Conservation (phyloP, 2,113 vertebrate genomes). For the Varanus komodoensis region DNA sequence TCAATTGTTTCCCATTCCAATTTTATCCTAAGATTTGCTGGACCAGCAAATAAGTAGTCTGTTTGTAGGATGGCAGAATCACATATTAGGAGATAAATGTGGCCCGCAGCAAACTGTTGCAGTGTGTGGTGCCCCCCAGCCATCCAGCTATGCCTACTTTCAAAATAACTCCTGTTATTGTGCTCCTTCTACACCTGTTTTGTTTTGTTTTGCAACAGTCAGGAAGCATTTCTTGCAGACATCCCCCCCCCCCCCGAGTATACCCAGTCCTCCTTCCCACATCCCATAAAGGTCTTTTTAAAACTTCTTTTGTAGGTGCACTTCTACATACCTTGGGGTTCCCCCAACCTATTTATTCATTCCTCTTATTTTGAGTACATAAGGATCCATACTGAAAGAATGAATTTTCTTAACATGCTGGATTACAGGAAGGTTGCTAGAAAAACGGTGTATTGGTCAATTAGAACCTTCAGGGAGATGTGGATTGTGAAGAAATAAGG, state of each 20-base stretch:
- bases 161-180: too few relatives aligned
- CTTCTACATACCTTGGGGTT: neutral
- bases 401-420: neutral
- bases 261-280: too few relatives aligned
- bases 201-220: too few relatives aligned
- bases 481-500: too few relatives aligned
- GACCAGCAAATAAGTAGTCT: accelerated
- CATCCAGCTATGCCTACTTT: neutral
- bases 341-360: neutral
- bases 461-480: too few relatives aligned
- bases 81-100: neutral
- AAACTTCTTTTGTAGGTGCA: neutral
- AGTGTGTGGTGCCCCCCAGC: neutral
- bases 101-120: neutral
- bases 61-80: neutral
- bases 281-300: too few relatives aligned
- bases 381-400: neutral
- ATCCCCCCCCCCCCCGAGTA: too few relatives aligned
- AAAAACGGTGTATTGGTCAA: neutral
- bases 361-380: neutral
- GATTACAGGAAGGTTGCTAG: constrained; percentile 4
- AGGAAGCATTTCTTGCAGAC: too few relatives aligned
- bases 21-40: neutral
- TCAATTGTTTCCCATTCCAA: neutral
- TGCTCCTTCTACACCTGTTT: too few relatives aligned